phyloP scores from a whole-genome alignment of 1,140 invertebrate species.

The Saccostrea echinata region DNA sequence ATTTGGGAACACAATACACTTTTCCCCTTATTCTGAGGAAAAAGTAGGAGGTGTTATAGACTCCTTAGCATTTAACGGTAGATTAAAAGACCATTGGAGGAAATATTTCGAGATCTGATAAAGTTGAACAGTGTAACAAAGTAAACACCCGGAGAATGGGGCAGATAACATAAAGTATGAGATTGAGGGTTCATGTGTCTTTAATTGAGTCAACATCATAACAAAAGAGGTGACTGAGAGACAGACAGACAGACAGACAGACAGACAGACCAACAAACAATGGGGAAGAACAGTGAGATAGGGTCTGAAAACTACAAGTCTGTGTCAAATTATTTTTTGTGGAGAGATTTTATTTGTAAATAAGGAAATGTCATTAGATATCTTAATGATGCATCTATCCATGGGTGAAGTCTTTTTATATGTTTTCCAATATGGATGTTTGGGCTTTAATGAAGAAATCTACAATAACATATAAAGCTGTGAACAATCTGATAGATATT shows the following conservation, averaged over 20 bases:
- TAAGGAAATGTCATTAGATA: neutral
- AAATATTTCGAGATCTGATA: slow-evolving; percentile 34
- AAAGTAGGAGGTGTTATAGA: slow-evolving; percentile 6
- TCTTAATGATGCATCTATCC: neutral
- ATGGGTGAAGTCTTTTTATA: neutral
- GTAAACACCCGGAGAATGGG: slow-evolving; percentile 1
- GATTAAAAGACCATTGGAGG: slow-evolving; percentile 28
- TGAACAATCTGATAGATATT: neutral
- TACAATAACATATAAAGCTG: neutral
- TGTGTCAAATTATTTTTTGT: neutral
- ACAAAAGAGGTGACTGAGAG: neutral
- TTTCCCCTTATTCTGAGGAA: slow-evolving; percentile 6
- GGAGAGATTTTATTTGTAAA: neutral
- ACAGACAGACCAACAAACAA: neutral
- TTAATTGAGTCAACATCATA: slow-evolving; percentile 5
- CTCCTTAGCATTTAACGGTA: slow-evolving; percentile 32
- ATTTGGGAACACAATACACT: slow-evolving; percentile 19
- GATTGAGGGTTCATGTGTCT: neutral
- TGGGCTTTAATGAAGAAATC: neutral
- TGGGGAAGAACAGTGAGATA: neutral
- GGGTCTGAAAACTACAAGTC: neutral
- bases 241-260: neutral
- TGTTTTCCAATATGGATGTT: neutral
- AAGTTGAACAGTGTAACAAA: neutral
- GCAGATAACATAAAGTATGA: neutral